Evolutionary conservation across 2,797 vertebrate species (phyloP).

Genomic region (Sebastiscus albofasciatus): DNA sequence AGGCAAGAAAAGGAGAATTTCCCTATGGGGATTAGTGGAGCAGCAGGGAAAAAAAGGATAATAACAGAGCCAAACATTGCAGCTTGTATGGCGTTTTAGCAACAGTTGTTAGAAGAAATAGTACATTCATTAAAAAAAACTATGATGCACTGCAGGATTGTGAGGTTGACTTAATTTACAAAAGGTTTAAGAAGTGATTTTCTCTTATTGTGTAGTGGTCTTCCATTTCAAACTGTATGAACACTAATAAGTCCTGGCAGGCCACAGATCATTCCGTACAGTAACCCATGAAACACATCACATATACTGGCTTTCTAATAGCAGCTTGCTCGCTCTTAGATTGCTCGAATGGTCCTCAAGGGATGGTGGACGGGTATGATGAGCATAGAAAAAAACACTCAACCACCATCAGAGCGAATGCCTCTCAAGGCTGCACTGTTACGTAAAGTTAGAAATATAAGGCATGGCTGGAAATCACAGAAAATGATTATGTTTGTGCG

Average conservation of each 20-base stretch:
- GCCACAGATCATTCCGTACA: conserved; percentile 25
- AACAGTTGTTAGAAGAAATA: not conserved
- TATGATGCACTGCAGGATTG: not conserved
- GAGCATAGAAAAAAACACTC: conserved; percentile 7
- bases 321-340: conserved; percentile 27
- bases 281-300: conserved; percentile 41
- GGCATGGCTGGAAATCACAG: not conserved
- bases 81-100: not conserved
- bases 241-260: conserved; percentile 38
- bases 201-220: not conserved
- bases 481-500: conserved; percentile 16
- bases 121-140: not conserved
- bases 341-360: conserved; percentile 21
- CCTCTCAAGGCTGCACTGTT: conserved; percentile 7
- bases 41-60: not conserved
- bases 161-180: not conserved
- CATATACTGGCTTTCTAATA: conserved; percentile 39
- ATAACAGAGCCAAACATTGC: not conserved
- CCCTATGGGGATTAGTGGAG: not conserved
- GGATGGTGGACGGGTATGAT: not conserved
- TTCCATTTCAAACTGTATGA: conserved; percentile 6
- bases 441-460: conserved; percentile 9
- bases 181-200: not conserved
- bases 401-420: not conserved
- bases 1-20: not conserved